Evolutionary conservation across 2,797 vertebrate genomes (phyloP), one percentile per base, ranked within the genome.

Genomic region (Meriones psammophilus): DNA sequence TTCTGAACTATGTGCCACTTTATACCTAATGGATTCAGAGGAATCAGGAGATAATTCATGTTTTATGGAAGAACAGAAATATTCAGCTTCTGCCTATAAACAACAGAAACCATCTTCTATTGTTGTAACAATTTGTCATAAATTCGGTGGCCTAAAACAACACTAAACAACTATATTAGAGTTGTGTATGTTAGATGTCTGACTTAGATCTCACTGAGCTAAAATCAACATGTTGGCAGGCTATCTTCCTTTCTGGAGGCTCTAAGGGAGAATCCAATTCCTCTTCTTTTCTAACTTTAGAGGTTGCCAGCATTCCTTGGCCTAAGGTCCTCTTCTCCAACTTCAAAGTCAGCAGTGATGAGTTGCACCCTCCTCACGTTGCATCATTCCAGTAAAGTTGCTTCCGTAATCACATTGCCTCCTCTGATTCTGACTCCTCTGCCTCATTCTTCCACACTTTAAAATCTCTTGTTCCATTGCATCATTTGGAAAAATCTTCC

Each of bases 241-340:
- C 22, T 54, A 5, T 69, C 73, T 94, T 96, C 58, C 76, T 95
- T 94, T 89, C 60, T 85, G 33, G 39, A 88, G 69, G 30, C 50
- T 94, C 39, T 68, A 60, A 26, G 42, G 50, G 26, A 81, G 77
- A 95, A 78, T 95, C 64, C 24, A 0, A 77, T 89, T 84, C n/a
- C 39, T 87, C 95, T 64, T 13, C 28, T 62, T 92, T 66, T 93
- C 86, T 26, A 92, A 1, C 22, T 62, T 92, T 81, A 42, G 80
- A 95, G 88, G 54, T 54, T 87, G 77, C 85, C 20, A 30, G 60
- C 60, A 85, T 94, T 94, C n/a, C 28, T 95, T 95, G 81, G 56
- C 46, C 80, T 36, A 50, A 93, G 60, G 76, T n/a, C 26, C 14
- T 81, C 62, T 94, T 95, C 39, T 93, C 73, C 69, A 95, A 80